Percentiles rank a stretch among this genome's conserved stretches.
Conservation (phyloP, 2,797 vertebrate genomes). For the Pseudochaenichthys georgianus region DNA sequence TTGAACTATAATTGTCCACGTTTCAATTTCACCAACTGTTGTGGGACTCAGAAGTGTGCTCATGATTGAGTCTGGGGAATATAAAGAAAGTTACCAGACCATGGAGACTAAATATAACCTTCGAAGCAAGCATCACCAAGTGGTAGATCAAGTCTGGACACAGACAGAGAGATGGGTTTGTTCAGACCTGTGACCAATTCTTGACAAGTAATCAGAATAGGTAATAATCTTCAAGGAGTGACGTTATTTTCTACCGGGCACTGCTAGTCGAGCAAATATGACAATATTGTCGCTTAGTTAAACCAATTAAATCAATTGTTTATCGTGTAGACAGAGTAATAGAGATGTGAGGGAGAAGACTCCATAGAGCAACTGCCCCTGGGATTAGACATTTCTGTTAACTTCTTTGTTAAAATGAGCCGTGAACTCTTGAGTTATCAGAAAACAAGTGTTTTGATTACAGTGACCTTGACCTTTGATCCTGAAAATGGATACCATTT, state of each 20-base stretch:
- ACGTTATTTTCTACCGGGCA: not conserved
- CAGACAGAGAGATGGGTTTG: not conserved
- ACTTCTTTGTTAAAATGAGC: no score
- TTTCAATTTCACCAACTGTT: constrained; percentile 64
- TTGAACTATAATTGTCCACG: constrained; percentile 45
- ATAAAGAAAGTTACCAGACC: constrained; percentile 77
- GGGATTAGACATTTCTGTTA: no score
- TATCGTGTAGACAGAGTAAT: not conserved
- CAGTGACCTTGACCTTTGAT: no score
- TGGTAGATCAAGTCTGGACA: not conserved
- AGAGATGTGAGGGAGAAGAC: not conserved
- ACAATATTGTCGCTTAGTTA: not conserved
- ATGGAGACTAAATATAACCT: constrained; percentile 70
- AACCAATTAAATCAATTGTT: not conserved
- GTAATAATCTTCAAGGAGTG: not conserved
- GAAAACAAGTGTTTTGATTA: no score
- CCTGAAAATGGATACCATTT: not conserved
- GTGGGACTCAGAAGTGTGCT: constrained; percentile 63
- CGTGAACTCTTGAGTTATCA: no score
- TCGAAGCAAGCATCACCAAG: not conserved
- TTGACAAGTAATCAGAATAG: not conserved
- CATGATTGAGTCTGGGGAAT: constrained; percentile 68
- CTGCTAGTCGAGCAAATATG: not conserved
- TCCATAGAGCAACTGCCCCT: not conserved
- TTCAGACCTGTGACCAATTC: not conserved